phyloP scores from a whole-genome alignment of 2,797 vertebrate species.

The Acanthopagrus latus region DNA sequence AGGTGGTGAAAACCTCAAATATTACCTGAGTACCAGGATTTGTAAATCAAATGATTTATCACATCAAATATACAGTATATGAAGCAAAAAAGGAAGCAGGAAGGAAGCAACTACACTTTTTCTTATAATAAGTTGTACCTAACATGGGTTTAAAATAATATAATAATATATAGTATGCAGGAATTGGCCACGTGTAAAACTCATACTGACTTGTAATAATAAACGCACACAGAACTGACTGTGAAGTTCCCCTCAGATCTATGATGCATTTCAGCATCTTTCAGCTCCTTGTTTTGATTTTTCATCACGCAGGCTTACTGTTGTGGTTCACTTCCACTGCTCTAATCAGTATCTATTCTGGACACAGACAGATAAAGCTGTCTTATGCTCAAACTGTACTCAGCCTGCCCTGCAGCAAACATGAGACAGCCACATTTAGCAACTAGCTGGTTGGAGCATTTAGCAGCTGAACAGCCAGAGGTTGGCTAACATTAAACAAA shows the following conservation, averaged over 20 bases:
- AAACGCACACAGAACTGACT: not conserved
- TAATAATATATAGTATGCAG: too few relatives aligned
- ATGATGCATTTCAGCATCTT: not conserved
- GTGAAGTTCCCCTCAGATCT: not conserved
- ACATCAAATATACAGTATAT: not conserved
- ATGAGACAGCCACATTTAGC: too few relatives aligned
- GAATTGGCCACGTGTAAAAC: too few relatives aligned
- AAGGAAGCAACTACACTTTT: not conserved
- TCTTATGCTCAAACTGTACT: not conserved
- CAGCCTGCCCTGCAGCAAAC: not conserved
- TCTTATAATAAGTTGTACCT: too few relatives aligned
- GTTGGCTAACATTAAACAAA: not conserved
- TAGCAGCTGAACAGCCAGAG: not conserved
- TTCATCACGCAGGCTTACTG: not conserved
- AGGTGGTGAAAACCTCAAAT: conserved; percentile 8
- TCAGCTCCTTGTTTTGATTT: conserved; percentile 3
- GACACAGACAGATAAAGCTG: not conserved
- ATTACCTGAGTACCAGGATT: not conserved
- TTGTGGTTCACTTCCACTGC: not conserved
- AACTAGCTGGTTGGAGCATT: not conserved
- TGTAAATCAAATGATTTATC: not conserved
- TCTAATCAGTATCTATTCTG: not conserved
- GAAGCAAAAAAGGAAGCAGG: not conserved
- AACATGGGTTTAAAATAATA: too few relatives aligned
- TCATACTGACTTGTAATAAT: not conserved